Evolutionary conservation across 2,797 vertebrate genomes (phyloP).

Genomic region (Masticophis lateralis): DNA sequence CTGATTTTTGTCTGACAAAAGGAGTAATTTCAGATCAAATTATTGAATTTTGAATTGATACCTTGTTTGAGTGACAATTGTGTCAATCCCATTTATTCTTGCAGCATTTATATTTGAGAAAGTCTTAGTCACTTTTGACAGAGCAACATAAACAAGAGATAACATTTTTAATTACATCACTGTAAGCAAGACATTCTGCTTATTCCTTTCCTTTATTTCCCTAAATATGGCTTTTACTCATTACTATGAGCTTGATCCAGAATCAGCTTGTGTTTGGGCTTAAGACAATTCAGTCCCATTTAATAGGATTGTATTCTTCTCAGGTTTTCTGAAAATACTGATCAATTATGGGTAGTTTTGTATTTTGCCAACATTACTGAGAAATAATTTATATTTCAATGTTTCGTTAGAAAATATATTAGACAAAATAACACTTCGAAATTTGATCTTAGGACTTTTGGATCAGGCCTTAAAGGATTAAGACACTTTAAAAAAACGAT

Average conservation of each 20-base stretch:
- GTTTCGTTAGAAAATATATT: not conserved
- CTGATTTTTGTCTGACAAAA: not conserved
- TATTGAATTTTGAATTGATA: not conserved
- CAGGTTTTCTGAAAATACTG: not conserved
- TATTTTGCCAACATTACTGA: not conserved
- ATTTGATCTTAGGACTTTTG: constrained; percentile 1
- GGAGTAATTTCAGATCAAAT: not conserved
- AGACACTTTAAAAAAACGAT: not conserved
- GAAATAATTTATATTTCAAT: not conserved
- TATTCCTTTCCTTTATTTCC: not conserved
- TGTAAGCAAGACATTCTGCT: not conserved
- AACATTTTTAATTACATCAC: not conserved
- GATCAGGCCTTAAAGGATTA: not conserved
- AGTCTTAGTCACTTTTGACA: constrained; percentile 8
- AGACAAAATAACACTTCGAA: not conserved
- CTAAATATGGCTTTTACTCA: not conserved
- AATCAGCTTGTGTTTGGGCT: not conserved
- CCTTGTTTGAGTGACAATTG: constrained; percentile 8
- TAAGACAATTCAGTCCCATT: not conserved
- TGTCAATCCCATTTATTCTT: not conserved
- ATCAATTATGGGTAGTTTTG: not conserved
- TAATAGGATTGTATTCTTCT: not conserved
- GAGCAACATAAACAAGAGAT: not conserved
- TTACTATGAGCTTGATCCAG: not conserved
- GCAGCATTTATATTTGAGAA: constrained; percentile 9